Evolutionary conservation across 2,888 invertebrate genomes (phyloP), one percentile per base, ranked within the genome.

Genomic region (Cephus pulcher): DNA sequence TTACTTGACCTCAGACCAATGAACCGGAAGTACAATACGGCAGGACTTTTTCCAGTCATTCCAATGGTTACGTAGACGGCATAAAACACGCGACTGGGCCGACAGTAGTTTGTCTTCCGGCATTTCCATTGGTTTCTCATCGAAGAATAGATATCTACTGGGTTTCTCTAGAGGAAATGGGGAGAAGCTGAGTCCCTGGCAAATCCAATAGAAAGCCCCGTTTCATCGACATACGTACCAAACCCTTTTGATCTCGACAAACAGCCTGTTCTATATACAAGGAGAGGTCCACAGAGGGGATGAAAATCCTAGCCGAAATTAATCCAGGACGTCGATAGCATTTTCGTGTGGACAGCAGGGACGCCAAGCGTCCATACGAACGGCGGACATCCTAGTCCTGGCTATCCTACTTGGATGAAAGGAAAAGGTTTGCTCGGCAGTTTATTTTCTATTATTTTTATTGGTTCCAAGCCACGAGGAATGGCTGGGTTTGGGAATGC

Each of bases 381-480:
- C 33, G 34, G 9, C 71, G 71, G 32, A 71, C 34, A 71, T 32
- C 71, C 56, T 56, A 56, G 56, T 56, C 9, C 56, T 56, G 23
- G 56, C 23, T 56, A 56, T 33, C 33, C 33, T 56, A 56, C 56
- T 56, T 56, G 56, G 32, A 71, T 34, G 71, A 71, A 71, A 71
- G 71, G 34, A 71, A 71, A 71, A 71, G 71, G 33, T 71, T 71
- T 34, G 71, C 71, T 71, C 33, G 71, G 71, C 74, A 76, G 79
- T 78, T 79, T 79, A 84, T 82, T 82, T 83, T 81, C 83, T 84
- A 82, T 83, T 82, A 84, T 80, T 81, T 81, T 81, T 82, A 84
- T 82, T 84, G 84, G 80, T 77, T 71, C 32, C 71, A 33, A 23
- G 71, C 12, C 71, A 34, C 33, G 71, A 32, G 23, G 71, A 71